Base-by-base conservation (phyloP, 2,113 vertebrate species). In the Jaculus jaculus region DNA sequence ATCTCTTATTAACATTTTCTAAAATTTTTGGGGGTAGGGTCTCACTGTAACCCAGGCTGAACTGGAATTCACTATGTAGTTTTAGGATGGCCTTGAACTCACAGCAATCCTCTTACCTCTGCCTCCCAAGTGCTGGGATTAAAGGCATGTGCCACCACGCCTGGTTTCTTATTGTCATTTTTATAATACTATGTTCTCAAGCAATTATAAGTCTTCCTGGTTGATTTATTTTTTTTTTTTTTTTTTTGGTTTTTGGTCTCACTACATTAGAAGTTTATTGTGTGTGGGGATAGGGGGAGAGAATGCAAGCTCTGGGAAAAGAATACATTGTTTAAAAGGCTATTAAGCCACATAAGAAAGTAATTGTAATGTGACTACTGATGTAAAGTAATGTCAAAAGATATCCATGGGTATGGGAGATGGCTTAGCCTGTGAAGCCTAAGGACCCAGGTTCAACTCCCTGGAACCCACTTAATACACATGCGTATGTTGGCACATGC, bases 151-250 rank as follows among this genome's bases (percentile, higher is more conserved):
- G n/a, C n/a, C n/a, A n/a, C n/a, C n/a, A n/a, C n/a, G n/a, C n/a
- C n/a, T n/a, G n/a, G n/a, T n/a, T n/a, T 37, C 51, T 85, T 66
- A n/a, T 93, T 88, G 81, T 51, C 34, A n/a, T 54, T 82, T 74
- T 58, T 85, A 6, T 0, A 39, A 63, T 11, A 21, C 87, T 47
- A 42, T 69, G 4, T 18, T 84, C 26, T 69, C 20, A 23, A 65
- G 18, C 86, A 5, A 68, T 54, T n/a, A 28, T 24, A 73, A 26
- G 26, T 61, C 15, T 79, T 51, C 17, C 24, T 54, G 90, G n/a
- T n/a, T 47, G 42, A 5, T 80, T 37, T 28, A 54, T 61, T 47
- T 7, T 81, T 51, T 30, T 79, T 89, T 66, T 7, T 84, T 78
- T 61, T 47, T 7, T 81, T 51, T 30, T 79, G 87, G 61, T 7